These are phyloP conservation scores for Proales similis DNA, from an alignment of 1,140 invertebrate species.

Conservation along the genomic window DNA sequence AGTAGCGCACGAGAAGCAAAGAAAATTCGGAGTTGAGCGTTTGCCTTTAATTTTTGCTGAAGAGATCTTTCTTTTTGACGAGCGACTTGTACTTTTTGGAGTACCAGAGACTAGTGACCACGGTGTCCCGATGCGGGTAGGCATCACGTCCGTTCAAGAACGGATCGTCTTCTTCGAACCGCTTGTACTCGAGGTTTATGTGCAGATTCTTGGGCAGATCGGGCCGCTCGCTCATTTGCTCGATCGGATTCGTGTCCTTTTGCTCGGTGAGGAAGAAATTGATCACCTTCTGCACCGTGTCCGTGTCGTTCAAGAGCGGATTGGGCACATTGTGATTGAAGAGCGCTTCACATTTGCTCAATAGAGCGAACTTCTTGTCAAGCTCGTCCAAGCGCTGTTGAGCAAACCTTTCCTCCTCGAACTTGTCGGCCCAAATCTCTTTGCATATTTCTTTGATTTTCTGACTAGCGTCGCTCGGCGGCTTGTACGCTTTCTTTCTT, in stretches of 20 bases:
- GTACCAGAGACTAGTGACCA: constrained; percentile 36
- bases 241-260: constrained; percentile 31
- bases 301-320: constrained; percentile 3
- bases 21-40: too few species aligned
- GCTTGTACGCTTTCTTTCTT: constrained; percentile 32
- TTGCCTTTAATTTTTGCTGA: background rate
- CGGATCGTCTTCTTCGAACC: constrained; percentile 21
- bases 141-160: constrained; percentile 32
- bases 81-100: constrained; percentile 35
- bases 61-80: constrained; percentile 31
- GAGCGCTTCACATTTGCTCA: constrained; percentile 6
- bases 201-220: constrained; percentile 29
- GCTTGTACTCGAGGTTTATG: constrained; percentile 31
- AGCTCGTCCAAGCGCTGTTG: background rate
- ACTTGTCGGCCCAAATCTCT: constrained; percentile 4
- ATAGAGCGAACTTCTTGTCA: constrained; percentile 8
- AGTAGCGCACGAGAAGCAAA: too few species aligned
- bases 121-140: constrained; percentile 36
- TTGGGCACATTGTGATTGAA: constrained; percentile 33
- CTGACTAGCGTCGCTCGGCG: constrained; percentile 13
- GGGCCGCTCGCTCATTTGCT: constrained; percentile 9
- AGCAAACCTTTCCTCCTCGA: constrained; percentile 11
- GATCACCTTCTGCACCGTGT: constrained; percentile 12
- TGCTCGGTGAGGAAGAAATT: background rate
- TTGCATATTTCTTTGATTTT: constrained; percentile 18